A percentile compares a stretch with the other conserved stretches of the same genome.
These are phyloP conservation scores for Oligia strigilis DNA, from an alignment of 2,888 invertebrate species.

Conservation along the genomic window DNA sequence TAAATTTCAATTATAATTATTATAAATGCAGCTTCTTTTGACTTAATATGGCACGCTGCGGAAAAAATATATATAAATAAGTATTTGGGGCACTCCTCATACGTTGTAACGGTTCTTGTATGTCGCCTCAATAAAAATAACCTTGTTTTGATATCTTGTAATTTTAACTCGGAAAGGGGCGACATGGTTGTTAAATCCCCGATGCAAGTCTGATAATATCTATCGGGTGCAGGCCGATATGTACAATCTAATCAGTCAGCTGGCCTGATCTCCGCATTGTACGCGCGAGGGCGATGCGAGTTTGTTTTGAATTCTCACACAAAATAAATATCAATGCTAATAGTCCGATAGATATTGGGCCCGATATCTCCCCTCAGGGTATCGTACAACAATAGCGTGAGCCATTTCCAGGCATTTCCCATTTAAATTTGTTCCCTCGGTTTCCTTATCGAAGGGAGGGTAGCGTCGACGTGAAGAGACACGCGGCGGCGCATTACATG, in stretches of 20 bases:
- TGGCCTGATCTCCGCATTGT: constrained; percentile 62
- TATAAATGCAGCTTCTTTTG: constrained; percentile 53
- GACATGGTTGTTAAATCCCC: constrained; percentile 43
- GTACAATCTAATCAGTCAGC: constrained; percentile 64
- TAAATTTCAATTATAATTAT: constrained; percentile 69
- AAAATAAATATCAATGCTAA: constrained; percentile 86
- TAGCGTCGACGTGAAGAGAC: constrained; percentile 68
- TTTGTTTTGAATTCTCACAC: constrained; percentile 85
- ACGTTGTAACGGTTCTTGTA: background rate
- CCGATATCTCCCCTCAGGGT: constrained; percentile 85
- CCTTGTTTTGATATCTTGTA: constrained; percentile 32
- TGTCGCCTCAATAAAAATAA: constrained; percentile 5
- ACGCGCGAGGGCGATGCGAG: constrained; percentile 63
- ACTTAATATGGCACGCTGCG: constrained; percentile 29
- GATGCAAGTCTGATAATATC: constrained; percentile 56
- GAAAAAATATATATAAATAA: constrained; percentile 11
- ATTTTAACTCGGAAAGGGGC: constrained; percentile 23
- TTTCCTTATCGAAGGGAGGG: constrained; percentile 83
- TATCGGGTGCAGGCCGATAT: constrained; percentile 45
- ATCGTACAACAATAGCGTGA: constrained; percentile 86
- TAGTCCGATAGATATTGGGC: constrained; percentile 82
- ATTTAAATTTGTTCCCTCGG: constrained; percentile 87
- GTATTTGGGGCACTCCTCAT: background rate
- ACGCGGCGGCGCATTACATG: constrained; percentile 70
- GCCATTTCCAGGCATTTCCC: constrained; percentile 89